Percentiles rank a stretch among this genome's conserved stretches.
phyloP scores from a whole-genome alignment of 2,113 vertebrate genomes.

The Paramisgurnus dabryanus region DNA sequence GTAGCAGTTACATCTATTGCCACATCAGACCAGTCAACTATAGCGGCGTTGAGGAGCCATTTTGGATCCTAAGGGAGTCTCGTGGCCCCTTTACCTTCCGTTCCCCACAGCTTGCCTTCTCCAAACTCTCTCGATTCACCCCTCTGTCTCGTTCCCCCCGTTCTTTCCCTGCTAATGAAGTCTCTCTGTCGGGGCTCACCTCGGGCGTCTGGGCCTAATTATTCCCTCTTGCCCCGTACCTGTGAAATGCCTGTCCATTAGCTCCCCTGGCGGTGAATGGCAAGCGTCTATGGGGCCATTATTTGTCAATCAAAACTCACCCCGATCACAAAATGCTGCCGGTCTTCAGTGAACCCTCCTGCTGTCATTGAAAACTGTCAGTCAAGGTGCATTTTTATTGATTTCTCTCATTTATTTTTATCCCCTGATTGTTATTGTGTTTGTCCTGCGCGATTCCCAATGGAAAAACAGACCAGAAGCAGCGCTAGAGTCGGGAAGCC shows the following conservation, averaged over 20 bases:
- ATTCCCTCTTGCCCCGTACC: conserved; percentile 74
- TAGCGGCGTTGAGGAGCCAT: conserved; percentile 4
- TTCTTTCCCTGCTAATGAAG: conserved; percentile 67
- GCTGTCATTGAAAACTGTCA: conserved; percentile 72
- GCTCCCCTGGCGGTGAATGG: conserved; percentile 64
- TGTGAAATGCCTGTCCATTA: conserved; percentile 74
- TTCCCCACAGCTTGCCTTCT: conserved; percentile 52
- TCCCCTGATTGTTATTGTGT: conserved; percentile 55
- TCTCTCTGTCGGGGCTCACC: conserved; percentile 73
- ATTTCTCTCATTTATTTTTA: conserved; percentile 67
- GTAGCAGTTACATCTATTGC: conserved; percentile 17
- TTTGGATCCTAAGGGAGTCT: conserved; percentile 39
- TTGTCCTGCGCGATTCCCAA: conserved; percentile 30
- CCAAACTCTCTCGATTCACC: neutral
- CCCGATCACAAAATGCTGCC: conserved; percentile 71
- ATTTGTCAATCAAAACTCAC: conserved; percentile 77
- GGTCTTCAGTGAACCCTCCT: conserved; percentile 64
- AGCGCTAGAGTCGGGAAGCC: neutral
- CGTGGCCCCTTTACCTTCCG: conserved; percentile 12
- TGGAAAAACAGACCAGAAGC: conserved; percentile 8
- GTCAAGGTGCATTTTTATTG: conserved; percentile 71
- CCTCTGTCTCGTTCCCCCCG: neutral
- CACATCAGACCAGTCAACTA: conserved; percentile 15
- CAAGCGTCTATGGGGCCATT: conserved; percentile 74
- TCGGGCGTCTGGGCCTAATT: conserved; percentile 75